A percentile compares a stretch with the other conserved stretches of the same genome.
phyloP scores from a whole-genome alignment of 2,797 vertebrate species.

The Chromis chromis region DNA sequence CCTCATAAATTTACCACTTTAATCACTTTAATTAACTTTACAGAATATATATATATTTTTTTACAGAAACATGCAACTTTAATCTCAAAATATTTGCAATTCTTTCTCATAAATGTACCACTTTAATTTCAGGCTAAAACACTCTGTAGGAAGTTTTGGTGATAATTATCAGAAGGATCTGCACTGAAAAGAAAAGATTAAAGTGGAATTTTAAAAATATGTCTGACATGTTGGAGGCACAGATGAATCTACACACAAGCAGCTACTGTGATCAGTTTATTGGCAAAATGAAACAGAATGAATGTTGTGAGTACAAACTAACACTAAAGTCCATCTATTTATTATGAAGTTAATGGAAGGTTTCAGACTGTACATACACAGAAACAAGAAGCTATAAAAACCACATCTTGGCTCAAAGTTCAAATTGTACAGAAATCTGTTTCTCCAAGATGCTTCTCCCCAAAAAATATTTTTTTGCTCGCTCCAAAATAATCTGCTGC shows the following conservation, averaged over 20 bases:
- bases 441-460: constrained; percentile 7
- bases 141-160: no score
- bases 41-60: no score
- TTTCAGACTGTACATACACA: constrained; percentile 65
- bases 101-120: no score
- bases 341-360: constrained; percentile 54
- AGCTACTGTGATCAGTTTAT: constrained; percentile 67
- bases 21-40: no score
- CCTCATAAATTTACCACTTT: no score
- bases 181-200: no score
- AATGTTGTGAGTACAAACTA: constrained; percentile 73
- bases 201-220: no score
- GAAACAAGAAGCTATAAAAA: constrained; percentile 60
- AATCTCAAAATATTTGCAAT: no score
- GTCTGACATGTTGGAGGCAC: no score
- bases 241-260: background rate
- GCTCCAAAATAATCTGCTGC: constrained; percentile 31
- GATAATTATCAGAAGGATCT: no score
- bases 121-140: no score
- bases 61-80: no score
- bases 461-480: constrained; percentile 10
- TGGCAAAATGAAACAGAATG: constrained; percentile 65
- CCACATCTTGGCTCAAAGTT: constrained; percentile 46
- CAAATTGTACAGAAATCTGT: constrained; percentile 44
- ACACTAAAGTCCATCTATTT: constrained; percentile 26